Conservation (phyloP, 2,888 invertebrate species). For the Volucella zonaria region DNA sequence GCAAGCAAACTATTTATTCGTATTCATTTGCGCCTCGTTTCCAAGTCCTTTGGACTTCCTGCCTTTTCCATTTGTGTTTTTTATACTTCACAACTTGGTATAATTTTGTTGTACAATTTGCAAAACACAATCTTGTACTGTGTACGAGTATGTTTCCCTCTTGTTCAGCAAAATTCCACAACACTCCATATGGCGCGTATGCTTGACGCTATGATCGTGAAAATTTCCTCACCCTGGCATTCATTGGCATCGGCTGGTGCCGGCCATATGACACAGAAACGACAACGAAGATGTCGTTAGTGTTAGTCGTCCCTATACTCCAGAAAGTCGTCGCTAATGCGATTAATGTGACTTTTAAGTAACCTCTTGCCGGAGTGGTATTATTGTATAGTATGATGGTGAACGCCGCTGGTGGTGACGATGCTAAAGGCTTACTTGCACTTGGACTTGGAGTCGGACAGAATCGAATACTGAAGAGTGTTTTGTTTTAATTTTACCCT, state of each 20-base stretch:
- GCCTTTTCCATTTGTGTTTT: neutral
- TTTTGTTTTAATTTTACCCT: constrained; percentile 60
- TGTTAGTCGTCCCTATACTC: constrained; percentile 21
- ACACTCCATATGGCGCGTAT: constrained; percentile 45
- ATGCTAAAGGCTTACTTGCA: too few species aligned
- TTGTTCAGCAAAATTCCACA: constrained; percentile 65
- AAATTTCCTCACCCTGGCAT: constrained; percentile 24
- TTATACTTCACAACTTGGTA: constrained; percentile 1
- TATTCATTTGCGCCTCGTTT: neutral
- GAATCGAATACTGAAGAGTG: constrained; percentile 1
- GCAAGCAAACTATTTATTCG: constrained; percentile 21
- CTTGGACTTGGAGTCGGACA: too few species aligned
- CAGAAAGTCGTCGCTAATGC: constrained; percentile 62
- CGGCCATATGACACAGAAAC: constrained; percentile 64
- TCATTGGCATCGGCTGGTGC: constrained; percentile 14
- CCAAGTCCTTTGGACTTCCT: neutral
- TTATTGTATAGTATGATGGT: neutral
- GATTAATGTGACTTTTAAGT: constrained; percentile 70
- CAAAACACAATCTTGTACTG: constrained; percentile 44
- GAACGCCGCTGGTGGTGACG: constrained; percentile 47
- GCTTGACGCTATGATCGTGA: constrained; percentile 28
- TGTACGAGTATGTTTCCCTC: constrained; percentile 35
- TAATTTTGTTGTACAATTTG: constrained; percentile 51
- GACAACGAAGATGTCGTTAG: constrained; percentile 8
- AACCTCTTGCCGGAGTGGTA: constrained; percentile 27